Base-by-base conservation (phyloP, 2,888 invertebrate species). In the Hypsopygia costalis region DNA sequence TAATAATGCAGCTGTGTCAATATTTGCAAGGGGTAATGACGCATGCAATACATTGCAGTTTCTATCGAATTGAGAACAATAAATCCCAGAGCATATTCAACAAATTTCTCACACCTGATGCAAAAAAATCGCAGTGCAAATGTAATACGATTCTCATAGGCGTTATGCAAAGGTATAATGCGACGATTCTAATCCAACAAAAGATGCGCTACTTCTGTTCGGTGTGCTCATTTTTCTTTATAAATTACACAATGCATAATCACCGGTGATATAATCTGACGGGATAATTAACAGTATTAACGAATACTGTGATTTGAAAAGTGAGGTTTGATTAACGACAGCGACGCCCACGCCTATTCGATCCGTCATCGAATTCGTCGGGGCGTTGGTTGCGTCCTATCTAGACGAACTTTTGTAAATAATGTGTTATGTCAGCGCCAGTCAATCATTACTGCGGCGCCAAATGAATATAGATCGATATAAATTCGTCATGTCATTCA, bases 151-250 rank as follows among this genome's bases (percentile, higher is more conserved):
- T 58, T 63, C 62, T 62, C 66, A 60, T 57, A 62, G 47, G 38
- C 16, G 59, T 77, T 79, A 69, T 69, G 67, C 70, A 79, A 79
- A 67, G 64, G 59, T 64, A 69, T 69, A 64, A 70, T 59, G 60
- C 62, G 56, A 57, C 59, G 62, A 49, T 69, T 68, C 62, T 63
- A 65, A 67, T 65, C 56, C 57, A 64, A 78, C 74, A 76, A 81
- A 81, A 77, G 74, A 71, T 63, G 74, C 62, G 63, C 71, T 68
- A 77, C 72, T 73, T 75, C 65, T 68, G 62, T 76, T 78, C 59
- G 62, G 57, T 61, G 65, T 63, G 62, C 61, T 67, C 62, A 61
- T 67, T 66, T 63, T 63, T 61, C 64, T 64, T 69, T 66, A 58
- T 55, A 69, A 74, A 75, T 80, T 73, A 62, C 68, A 59, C 71